These are phyloP conservation scores for Halocaridina rubra DNA, from an alignment of 2,888 invertebrate genomes.

Conservation along the genomic window DNA sequence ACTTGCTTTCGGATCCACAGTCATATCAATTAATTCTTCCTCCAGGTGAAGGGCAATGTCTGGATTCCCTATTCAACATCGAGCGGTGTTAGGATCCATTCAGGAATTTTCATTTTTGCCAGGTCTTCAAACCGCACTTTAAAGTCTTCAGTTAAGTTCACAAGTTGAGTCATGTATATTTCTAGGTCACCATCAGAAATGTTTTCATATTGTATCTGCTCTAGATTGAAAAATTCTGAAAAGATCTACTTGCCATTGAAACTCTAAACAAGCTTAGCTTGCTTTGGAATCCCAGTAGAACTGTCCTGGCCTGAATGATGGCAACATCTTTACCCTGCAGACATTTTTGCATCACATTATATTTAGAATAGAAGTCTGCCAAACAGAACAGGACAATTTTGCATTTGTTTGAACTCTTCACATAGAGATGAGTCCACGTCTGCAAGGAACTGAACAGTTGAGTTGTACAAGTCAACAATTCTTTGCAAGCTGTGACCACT, in stretches of 20 bases:
- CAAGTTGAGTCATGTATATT: slow-evolving; percentile 14
- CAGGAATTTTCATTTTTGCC: background rate
- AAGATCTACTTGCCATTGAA: slow-evolving; percentile 31
- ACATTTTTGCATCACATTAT: background rate
- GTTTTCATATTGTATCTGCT: slow-evolving; percentile 2
- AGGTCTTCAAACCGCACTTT: background rate
- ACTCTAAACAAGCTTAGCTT: slow-evolving; percentile 30
- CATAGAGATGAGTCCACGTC: background rate
- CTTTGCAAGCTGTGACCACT: background rate
- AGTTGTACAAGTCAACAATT: background rate
- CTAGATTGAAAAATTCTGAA: slow-evolving; percentile 35
- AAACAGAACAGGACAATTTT: background rate
- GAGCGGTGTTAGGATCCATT: background rate
- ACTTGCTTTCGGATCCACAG: background rate
- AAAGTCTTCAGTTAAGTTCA: slow-evolving; percentile 13
- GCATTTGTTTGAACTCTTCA: background rate
- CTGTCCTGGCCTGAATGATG: slow-evolving; percentile 37
- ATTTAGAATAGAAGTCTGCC: background rate
- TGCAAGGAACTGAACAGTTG: background rate
- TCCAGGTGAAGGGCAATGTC: too few species aligned
- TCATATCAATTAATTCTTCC: background rate
- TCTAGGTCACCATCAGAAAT: slow-evolving; percentile 32
- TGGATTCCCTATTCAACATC: background rate
- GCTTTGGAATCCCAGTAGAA: slow-evolving; percentile 20
- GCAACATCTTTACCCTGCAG: slow-evolving; percentile 39